Conservation (phyloP, 23 tunicate genomes). For the Diplosoma virens region DNA sequence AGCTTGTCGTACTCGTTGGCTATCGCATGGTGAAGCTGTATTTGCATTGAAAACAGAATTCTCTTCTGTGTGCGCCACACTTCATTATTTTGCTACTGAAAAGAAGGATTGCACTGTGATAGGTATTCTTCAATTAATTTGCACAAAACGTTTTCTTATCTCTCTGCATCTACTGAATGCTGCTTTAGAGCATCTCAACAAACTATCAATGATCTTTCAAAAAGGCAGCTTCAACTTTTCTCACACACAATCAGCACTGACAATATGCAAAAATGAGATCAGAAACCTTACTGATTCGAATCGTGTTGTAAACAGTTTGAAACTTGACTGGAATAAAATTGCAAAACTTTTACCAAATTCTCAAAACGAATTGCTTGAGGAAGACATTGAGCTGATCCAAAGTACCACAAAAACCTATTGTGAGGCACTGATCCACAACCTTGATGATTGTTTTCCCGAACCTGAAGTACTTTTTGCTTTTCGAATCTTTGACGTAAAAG, state of each 20-base stretch:
- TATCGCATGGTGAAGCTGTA: conserved; percentile 40
- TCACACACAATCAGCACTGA: conserved; percentile 8
- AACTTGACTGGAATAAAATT: background rate
- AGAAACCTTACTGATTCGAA: background rate
- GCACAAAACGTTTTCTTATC: conserved; percentile 34
- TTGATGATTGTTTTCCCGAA: background rate
- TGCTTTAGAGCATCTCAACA: conserved; percentile 38
- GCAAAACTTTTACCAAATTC: background rate
- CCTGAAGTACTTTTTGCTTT: background rate
- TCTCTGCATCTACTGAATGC: conserved; percentile 28
- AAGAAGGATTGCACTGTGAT: conserved; percentile 13
- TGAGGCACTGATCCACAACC: background rate
- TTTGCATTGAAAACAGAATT: conserved; percentile 30
- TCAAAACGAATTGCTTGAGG: background rate
- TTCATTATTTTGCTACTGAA: conserved; percentile 32
- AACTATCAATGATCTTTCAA: conserved; percentile 30
- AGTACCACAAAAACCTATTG: background rate
- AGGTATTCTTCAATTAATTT: conserved; percentile 17
- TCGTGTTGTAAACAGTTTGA: background rate
- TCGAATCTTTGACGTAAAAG: background rate
- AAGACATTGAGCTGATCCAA: background rate
- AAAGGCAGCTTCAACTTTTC: conserved; percentile 30
- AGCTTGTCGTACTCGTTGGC: conserved; percentile 34
- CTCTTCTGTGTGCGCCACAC: conserved; percentile 2
- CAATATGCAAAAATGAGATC: background rate